Conservation (phyloP, 2,888 invertebrate genomes). For the Cataglyphis cursor region DNA sequence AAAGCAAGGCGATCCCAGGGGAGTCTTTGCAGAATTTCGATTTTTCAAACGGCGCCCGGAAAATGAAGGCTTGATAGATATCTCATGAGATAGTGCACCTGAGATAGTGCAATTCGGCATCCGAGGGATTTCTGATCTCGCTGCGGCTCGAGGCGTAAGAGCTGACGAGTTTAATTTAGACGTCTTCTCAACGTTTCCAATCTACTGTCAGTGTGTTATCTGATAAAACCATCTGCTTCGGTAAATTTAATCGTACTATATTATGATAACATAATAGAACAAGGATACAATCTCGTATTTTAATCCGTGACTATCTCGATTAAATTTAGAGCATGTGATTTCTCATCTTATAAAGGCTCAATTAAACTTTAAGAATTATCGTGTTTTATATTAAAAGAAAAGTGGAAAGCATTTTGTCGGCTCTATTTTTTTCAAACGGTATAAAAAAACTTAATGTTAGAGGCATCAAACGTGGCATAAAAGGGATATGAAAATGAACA, state of each 20-base stretch:
- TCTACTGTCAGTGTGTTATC: constrained; percentile 27
- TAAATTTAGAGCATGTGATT: constrained; percentile 1
- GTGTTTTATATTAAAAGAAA: not conserved
- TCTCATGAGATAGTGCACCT: constrained; percentile 52
- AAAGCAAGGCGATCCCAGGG: constrained; percentile 37
- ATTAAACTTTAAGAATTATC: not conserved
- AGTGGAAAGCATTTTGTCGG: not conserved
- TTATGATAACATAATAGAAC: constrained; percentile 6
- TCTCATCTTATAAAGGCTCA: not conserved
- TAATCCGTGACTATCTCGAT: not conserved
- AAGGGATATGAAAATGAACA: constrained; percentile 3
- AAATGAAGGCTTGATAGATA: constrained; percentile 64
- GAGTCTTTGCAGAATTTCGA: constrained; percentile 72
- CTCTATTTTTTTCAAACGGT: not conserved
- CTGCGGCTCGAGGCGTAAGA: not conserved
- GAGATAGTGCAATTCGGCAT: constrained; percentile 47
- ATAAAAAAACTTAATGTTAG: not conserved
- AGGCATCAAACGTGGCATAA: not conserved
- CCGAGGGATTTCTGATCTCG: constrained; percentile 24
- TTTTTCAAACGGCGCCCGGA: constrained; percentile 67
- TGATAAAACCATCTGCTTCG: constrained; percentile 8
- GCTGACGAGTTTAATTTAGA: constrained; percentile 12
- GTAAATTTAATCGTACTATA: not conserved
- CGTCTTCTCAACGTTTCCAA: constrained; percentile 25
- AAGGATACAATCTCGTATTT: not conserved